phyloP scores from a whole-genome alignment of 2,113 vertebrate species.

The Phycodurus eques region DNA sequence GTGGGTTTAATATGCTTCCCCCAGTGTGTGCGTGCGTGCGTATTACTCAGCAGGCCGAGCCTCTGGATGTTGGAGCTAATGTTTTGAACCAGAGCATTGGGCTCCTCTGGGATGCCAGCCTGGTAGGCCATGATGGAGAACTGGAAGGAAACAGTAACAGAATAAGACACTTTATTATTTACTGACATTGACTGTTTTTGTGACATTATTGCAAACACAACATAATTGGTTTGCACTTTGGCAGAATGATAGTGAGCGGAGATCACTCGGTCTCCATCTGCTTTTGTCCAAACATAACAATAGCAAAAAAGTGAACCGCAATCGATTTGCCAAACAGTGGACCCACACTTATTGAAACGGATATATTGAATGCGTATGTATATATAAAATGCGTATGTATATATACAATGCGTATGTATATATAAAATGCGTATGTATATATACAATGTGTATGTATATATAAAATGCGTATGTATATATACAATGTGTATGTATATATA shows the following conservation, averaged over 20 bases:
- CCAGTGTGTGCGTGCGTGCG: constrained; percentile 9
- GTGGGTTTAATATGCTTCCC: no score
- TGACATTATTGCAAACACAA: neutral
- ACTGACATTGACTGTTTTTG: neutral
- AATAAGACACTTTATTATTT: neutral
- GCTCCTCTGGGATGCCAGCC: constrained; percentile 59
- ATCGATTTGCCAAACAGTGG: no score
- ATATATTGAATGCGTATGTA: no score
- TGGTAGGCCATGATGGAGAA: constrained; percentile 72
- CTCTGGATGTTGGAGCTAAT: constrained; percentile 76
- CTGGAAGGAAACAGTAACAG: constrained; percentile 34
- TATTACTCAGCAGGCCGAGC: constrained; percentile 73
- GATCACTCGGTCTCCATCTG: neutral
- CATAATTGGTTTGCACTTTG: neutral
- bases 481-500: no score
- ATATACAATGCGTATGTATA: no score
- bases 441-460: no score
- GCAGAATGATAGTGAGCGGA: no score
- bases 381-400: no score
- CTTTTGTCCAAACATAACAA: neutral
- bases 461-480: no score
- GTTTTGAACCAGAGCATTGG: constrained; percentile 62
- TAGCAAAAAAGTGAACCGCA: no score
- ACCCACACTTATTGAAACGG: no score
- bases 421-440: no score